Conservation (phyloP, 2,888 invertebrate genomes). For the Drosophila hawaiiensis region DNA sequence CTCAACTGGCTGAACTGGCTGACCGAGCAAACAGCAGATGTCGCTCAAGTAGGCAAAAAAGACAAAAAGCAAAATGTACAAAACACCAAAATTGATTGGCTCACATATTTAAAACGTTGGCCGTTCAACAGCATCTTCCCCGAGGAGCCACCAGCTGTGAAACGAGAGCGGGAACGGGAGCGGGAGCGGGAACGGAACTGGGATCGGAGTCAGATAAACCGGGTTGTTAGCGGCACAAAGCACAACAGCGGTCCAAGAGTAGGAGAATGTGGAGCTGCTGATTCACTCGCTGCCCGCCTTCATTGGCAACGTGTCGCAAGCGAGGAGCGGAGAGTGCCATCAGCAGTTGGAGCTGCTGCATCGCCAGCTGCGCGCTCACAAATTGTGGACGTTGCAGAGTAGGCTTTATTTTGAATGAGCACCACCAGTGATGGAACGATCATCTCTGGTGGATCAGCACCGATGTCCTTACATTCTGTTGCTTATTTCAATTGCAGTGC, state of each 20-base stretch:
- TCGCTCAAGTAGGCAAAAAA: constrained; percentile 38
- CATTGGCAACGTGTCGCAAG: constrained; percentile 89
- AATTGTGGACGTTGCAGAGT: constrained; percentile 91
- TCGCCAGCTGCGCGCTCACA: constrained; percentile 89
- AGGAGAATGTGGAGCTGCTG: constrained; percentile 85
- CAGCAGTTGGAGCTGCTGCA: constrained; percentile 89
- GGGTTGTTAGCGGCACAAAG: constrained; percentile 8
- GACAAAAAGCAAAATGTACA: constrained; percentile 39
- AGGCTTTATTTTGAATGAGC: constrained; percentile 82
- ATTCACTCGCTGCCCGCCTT: constrained; percentile 89
- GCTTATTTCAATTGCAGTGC: constrained; percentile 86
- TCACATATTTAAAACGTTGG: constrained; percentile 83
- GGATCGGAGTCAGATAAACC: constrained; percentile 9
- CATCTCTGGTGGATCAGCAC: constrained; percentile 9
- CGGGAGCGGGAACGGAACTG: neutral
- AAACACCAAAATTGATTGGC: constrained; percentile 62
- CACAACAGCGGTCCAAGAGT: constrained; percentile 8
- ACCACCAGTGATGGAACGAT: constrained; percentile 5
- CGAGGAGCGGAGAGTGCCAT: constrained; percentile 88
- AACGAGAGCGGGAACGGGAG: constrained; percentile 1
- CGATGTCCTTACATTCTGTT: constrained; percentile 10
- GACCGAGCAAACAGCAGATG: constrained; percentile 43
- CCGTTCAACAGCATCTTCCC: constrained; percentile 83
- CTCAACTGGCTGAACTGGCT: constrained; percentile 82
- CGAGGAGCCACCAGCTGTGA: constrained; percentile 42